phyloP scores from a whole-genome alignment of 2,888 invertebrate species.

The Orthosia gothica region DNA sequence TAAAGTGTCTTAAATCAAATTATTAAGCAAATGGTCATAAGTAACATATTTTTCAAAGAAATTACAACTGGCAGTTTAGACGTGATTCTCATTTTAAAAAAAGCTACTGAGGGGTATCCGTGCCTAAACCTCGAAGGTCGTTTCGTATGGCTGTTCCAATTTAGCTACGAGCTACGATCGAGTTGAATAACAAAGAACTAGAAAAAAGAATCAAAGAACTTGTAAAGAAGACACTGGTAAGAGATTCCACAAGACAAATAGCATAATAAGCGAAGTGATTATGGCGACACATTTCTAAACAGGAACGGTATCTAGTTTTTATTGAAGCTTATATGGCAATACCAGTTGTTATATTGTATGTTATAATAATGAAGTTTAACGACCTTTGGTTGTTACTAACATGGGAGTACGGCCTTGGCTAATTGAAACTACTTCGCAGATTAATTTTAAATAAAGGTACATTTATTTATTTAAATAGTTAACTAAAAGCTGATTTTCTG shows the following conservation, averaged over 20 bases:
- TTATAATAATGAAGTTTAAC: constrained; percentile 47
- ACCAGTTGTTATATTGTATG: constrained; percentile 42
- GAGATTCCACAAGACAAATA: constrained; percentile 37
- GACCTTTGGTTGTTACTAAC: constrained; percentile 11
- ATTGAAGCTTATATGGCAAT: constrained; percentile 11
- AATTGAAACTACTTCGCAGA: neutral
- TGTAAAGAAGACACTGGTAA: constrained; percentile 24
- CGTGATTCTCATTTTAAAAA: too few species aligned
- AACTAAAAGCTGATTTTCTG: too few species aligned
- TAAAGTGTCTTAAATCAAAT: too few species aligned
- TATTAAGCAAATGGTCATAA: too few species aligned
- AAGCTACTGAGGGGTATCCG: too few species aligned
- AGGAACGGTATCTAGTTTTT: constrained; percentile 46
- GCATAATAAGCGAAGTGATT: constrained; percentile 34
- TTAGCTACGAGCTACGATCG: too few species aligned
- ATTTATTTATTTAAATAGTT: too few species aligned
- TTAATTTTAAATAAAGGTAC: neutral
- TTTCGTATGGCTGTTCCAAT: too few species aligned
- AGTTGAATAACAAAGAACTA: neutral
- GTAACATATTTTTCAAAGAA: too few species aligned
- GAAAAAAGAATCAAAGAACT: constrained; percentile 1
- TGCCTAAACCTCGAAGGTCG: too few species aligned
- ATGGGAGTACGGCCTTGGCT: constrained; percentile 13
- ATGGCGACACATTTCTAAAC: constrained; percentile 37
- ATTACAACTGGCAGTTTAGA: too few species aligned